A percentile compares a stretch with the other conserved stretches of the same genome.
These are phyloP conservation scores for Scaptodrosophila latifasciaeformis DNA, from an alignment of 2,888 invertebrate species.

Conservation along the genomic window DNA sequence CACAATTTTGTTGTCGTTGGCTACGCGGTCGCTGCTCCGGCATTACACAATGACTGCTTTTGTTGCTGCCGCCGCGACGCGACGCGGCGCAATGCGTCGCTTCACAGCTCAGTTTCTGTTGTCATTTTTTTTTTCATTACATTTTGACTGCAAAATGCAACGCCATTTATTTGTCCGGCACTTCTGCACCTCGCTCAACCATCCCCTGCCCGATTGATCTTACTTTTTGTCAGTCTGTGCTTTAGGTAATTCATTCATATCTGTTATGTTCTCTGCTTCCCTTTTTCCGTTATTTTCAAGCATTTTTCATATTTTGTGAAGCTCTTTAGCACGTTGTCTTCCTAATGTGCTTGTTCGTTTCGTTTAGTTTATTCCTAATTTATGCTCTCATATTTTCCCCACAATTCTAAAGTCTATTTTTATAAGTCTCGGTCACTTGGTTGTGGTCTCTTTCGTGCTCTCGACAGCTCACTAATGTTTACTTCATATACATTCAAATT, in stretches of 20 bases:
- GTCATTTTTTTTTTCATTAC: conserved; percentile 24
- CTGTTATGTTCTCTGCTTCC: conserved; percentile 3
- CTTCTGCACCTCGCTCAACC: conserved; percentile 6
- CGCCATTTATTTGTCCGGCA: conserved; percentile 8
- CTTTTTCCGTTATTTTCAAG: conserved; percentile 20
- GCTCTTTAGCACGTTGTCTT: conserved; percentile 57
- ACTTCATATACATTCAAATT: conserved; percentile 67
- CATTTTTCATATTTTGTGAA: conserved; percentile 44
- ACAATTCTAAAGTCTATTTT: conserved; percentile 57
- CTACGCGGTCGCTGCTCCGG: no score
- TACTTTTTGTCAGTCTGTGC: conserved; percentile 25
- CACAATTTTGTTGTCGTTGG: conserved; percentile 44
- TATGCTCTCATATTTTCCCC: conserved; percentile 53
- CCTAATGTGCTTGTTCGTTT: conserved; percentile 22
- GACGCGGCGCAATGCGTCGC: no score
- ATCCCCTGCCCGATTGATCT: conserved; percentile 6
- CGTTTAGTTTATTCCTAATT: conserved; percentile 42
- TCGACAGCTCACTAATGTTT: conserved; percentile 51
- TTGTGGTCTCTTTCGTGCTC: neutral
- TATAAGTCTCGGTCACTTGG: conserved; percentile 24
- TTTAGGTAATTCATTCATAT: conserved; percentile 24
- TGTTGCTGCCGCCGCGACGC: conserved; percentile 28
- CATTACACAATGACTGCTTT: conserved; percentile 15
- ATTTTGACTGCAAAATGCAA: conserved; percentile 17
- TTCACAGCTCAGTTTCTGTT: conserved; percentile 48